Base-by-base conservation (phyloP, 2,797 vertebrate genomes). In the Pseudochirops corinnae region DNA sequence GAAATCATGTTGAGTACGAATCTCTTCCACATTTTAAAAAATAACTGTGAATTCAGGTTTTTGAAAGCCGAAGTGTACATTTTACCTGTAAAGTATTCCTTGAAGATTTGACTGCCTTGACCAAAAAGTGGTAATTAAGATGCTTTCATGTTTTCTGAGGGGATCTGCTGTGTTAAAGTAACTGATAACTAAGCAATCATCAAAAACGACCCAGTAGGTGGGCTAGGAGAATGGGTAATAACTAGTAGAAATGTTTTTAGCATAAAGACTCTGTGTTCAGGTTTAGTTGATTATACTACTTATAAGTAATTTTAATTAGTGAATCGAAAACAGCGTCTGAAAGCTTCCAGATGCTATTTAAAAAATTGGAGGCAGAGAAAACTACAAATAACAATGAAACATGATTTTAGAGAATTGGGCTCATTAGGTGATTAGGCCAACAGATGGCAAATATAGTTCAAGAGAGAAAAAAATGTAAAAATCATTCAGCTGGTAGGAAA, bases 211-310 rank as follows among this genome's bases (percentile, higher is more conserved):
- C 56, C 82, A 52, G 13, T 46, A 18, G 46, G 24, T 90, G n/a
- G 28, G 46, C 60, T 2, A n/a, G 3, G 29, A 50, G 11, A 57
- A 12, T 87, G 92, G 55, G 87, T 93, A 90, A 10, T n/a, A 46
- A 87, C 74, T 60, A 10, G 33, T 12, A 24, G 46, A 7, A 94
- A 50, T 57, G 10, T 91, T 96, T 95, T 94, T 33, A 91, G n/a
- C 18, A 91, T 93, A 93, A 96, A 94, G 50, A 9, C 55, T 96
- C 55, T 94, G 53, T 94, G 93, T 96, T 96, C 74, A 93, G 93
- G 91, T 91, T 96, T 90, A 94, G 93, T 67, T 95, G 56, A 93
- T 93, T 24, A 21, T 91, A 91, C 50, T 57, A 94, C 91, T 92
- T 92, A 50, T 91, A 95, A 94, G 28, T 31, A 91, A 50, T 93